Evolutionary conservation across 2,113 vertebrate species (phyloP).

Genomic region (Polypterus senegalus): DNA sequence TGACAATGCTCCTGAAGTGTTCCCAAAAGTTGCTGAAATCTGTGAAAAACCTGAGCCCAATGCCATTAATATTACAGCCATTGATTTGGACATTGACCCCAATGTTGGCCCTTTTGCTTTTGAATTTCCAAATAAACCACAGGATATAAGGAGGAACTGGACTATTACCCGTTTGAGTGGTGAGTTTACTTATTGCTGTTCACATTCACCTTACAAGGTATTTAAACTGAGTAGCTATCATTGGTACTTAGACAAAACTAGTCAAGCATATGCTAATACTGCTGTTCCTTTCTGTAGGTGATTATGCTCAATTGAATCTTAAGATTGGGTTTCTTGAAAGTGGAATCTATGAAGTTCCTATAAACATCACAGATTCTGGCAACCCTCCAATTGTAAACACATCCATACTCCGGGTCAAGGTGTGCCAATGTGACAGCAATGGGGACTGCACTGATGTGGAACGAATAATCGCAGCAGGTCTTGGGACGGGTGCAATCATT

Average conservation of each 20-base stretch:
- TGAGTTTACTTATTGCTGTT: conserved; percentile 27
- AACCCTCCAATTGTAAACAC: conserved; percentile 85
- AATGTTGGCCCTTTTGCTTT: conserved; percentile 93
- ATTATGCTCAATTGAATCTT: conserved; percentile 80
- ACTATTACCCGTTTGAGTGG: conserved; percentile 83
- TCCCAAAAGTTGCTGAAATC: conserved; percentile 77
- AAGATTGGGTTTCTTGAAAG: conserved; percentile 81
- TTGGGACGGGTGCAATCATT: conserved; percentile 89
- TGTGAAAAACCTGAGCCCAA: conserved; percentile 87
- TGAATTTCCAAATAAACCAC: conserved; percentile 69
- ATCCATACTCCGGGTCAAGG: conserved; percentile 82
- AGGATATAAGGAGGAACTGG: conserved; percentile 81
- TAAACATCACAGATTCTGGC: conserved; percentile 90
- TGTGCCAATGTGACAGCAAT: conserved; percentile 84
- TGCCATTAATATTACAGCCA: conserved; percentile 87
- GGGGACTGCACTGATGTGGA: conserved; percentile 89
- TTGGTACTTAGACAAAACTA: no score
- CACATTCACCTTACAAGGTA: no score
- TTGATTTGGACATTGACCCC: conserved; percentile 82
- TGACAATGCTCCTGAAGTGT: conserved; percentile 86
- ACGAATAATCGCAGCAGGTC: conserved; percentile 75
- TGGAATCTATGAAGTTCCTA: conserved; percentile 83
- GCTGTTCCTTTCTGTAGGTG: conserved; percentile 46
- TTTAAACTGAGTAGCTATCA: no score
- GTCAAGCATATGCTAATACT: no score